Base-by-base conservation (phyloP, 2,797 vertebrate genomes). In the Enteromius anoplus region DNA sequence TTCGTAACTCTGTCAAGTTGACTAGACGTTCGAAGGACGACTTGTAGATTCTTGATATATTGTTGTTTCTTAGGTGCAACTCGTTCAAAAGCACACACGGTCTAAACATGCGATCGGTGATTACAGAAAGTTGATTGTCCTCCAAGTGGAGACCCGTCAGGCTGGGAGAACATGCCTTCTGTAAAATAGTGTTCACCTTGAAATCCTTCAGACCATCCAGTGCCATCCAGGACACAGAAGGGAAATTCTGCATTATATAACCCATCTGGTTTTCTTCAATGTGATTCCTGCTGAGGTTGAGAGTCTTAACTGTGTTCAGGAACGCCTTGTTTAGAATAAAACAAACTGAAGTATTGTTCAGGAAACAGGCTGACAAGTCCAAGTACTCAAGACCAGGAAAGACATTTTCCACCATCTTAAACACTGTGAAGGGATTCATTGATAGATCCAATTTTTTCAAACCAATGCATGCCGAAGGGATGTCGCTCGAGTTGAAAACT, bases 111-210 rank as follows among this genome's bases (percentile, higher is more conserved):
- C 26, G 26, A 40, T 32, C 9, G 4, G 40, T 80, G 17, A 89
- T 78, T 17, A 45, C 9, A 1, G 26, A 68, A 42, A 88, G 89
- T 64, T 81, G 85, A 86, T 91, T 92, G 66, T 45, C 23, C 60
- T 77, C 69, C 40, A 90, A 88, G 34, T 85, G 53, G 79, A 91
- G 78, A 47, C 76, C 69, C 29, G 72, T 87, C 73, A 83, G 64
- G 14, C 84, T 71, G 84, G 85, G 84, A 72, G 88, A 80, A 80
- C 91, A 92, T 82, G 88, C 84, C 71, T 90, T 23, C 55, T 86
- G 83, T 40, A 89, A 88, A 81, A 91, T 45, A 62, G 32, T 79
- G 62, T 88, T 80, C 60, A 87, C 64, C 58, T 86, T 78, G 37
- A 76, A 51, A 77, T 80, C 49, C 40, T 88, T 88, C 53, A 89